Conservation (phyloP, 2,113 vertebrate species). For the Caranx melampygus region DNA sequence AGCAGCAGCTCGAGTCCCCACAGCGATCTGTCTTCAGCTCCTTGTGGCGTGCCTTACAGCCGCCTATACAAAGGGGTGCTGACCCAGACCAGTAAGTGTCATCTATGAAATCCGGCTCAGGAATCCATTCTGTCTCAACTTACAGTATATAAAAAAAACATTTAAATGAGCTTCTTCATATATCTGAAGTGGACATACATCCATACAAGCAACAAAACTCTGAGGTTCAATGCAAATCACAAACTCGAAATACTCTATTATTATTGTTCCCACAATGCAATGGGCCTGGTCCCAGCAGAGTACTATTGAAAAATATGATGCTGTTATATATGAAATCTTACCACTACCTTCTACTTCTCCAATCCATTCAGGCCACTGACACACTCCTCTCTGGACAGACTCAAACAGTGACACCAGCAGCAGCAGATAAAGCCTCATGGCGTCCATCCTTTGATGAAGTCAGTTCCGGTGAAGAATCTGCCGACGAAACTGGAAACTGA, state of each 20-base stretch:
- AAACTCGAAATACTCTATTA: background rate
- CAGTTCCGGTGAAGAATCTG: background rate
- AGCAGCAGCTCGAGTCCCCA: slow-evolving; percentile 88
- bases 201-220: background rate
- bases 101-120: slow-evolving; percentile 46
- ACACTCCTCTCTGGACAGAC: slow-evolving; percentile 48
- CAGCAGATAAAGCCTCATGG: slow-evolving; percentile 39
- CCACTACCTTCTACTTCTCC: slow-evolving; percentile 74
- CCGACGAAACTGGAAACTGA: slow-evolving; percentile 4
- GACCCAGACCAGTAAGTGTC: slow-evolving; percentile 88
- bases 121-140: slow-evolving; percentile 62
- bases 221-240: background rate
- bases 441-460: slow-evolving; percentile 37
- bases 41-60: slow-evolving; percentile 83
- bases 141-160: slow-evolving; percentile 30
- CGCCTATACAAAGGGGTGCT: slow-evolving; percentile 84
- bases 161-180: slow-evolving; percentile 1
- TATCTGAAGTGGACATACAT: background rate
- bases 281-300: background rate
- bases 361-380: slow-evolving; percentile 64
- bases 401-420: slow-evolving; percentile 56
- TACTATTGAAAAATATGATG: background rate
- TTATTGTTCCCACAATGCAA: background rate
- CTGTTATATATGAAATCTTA: slow-evolving; percentile 57
- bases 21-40: slow-evolving; percentile 87